Evolutionary conservation across 2,888 invertebrate genomes (phyloP).

Genomic region (Meta bourneti): DNA sequence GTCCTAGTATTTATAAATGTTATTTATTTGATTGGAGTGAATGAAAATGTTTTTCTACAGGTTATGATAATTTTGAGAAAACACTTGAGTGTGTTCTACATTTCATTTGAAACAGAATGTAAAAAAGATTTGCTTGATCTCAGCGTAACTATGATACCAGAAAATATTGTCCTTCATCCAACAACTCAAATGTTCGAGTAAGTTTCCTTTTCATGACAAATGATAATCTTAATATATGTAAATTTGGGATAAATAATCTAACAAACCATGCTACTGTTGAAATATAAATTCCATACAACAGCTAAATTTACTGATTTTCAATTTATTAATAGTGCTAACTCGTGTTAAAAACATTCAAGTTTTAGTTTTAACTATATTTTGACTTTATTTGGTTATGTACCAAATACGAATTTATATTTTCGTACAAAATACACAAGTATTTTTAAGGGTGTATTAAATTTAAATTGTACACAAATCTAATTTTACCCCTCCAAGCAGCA

Average conservation of each 20-base stretch:
- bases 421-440: not conserved
- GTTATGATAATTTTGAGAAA: constrained; percentile 50
- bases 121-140: constrained; percentile 8
- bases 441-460: too few species aligned
- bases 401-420: not conserved
- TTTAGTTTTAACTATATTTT: too few species aligned
- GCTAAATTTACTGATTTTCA: not conserved
- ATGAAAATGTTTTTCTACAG: not conserved
- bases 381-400: too few species aligned
- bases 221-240: not conserved
- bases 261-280: not conserved
- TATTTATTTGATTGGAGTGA: too few species aligned
- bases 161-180: constrained; percentile 43
- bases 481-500: too few species aligned
- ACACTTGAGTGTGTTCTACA: constrained; percentile 29
- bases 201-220: not conserved
- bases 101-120: constrained; percentile 25
- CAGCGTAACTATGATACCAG: constrained; percentile 30
- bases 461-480: too few species aligned
- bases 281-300: not conserved
- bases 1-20: too few species aligned
- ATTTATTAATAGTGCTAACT: not conserved
- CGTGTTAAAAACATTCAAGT: too few species aligned
- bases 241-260: not conserved
- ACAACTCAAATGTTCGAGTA: constrained; percentile 49